Percentiles rank a stretch among this genome's conserved stretches.
These are phyloP conservation scores for Lasaia peninsularis DNA, from an alignment of 1,140 invertebrate species.

Conservation along the genomic window DNA sequence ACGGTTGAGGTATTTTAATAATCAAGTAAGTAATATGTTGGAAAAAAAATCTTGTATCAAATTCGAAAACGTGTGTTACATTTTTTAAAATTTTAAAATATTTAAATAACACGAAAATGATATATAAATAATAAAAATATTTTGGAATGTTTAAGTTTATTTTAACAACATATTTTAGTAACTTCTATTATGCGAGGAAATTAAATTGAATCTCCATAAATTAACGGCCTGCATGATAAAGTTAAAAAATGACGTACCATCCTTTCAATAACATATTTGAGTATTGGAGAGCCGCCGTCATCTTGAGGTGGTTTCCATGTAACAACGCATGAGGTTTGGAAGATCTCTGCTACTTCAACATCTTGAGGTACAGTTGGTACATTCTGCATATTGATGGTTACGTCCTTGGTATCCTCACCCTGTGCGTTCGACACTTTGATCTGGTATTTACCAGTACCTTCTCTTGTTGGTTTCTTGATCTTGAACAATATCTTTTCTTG, in stretches of 20 bases:
- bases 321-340: conserved; percentile 93
- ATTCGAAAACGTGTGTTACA: too few relatives aligned
- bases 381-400: conserved; percentile 91
- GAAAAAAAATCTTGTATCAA: neutral
- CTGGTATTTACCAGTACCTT: conserved; percentile 89
- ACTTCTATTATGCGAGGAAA: too few relatives aligned
- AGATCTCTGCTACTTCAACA: conserved; percentile 94
- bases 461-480: conserved; percentile 91
- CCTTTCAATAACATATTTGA: conserved; percentile 96
- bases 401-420: conserved; percentile 90
- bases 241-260: conserved; percentile 80
- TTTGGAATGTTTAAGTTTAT: too few relatives aligned
- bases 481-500: conserved; percentile 94
- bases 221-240: too few relatives aligned
- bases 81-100: too few relatives aligned
- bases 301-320: conserved; percentile 95
- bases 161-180: too few relatives aligned
- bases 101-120: too few relatives aligned
- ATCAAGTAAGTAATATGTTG: neutral
- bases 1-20: neutral
- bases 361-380: conserved; percentile 92
- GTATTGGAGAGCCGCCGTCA: conserved; percentile 94
- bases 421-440: conserved; percentile 92
- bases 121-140: too few relatives aligned
- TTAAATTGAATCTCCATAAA: too few relatives aligned